Base-by-base conservation (phyloP, 2,888 invertebrate species). In the Dynastes grantii region DNA sequence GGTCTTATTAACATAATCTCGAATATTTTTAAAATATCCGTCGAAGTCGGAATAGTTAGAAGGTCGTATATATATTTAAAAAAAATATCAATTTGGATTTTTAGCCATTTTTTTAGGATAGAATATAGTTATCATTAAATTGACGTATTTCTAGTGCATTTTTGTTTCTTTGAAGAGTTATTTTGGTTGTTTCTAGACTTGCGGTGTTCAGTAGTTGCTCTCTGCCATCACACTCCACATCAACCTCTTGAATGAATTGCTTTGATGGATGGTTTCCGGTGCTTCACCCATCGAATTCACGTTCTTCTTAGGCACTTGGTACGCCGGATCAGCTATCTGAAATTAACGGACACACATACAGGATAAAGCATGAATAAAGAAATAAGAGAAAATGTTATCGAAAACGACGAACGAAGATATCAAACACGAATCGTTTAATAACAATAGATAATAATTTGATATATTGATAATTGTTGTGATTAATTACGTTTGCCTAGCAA, bases 151-250 rank as follows among this genome's bases (percentile, higher is more conserved):
- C 51, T 53, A 58, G 11, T 76, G 65, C 49, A 53, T 61, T 61
- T 78, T 64, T 32, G 32, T 32, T 68, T 63, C 77, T 78, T 27
- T 58, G 37, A 40, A 37, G 32, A 45, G 58, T 49, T 37, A 29
- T 75, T 58, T 75, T 32, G 40, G 1, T 16, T 49, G 13, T 61
- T 65, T 64, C 55, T 64, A 58, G 8, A 16, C 37, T 53, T 78
- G 80, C 55, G 82, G 81, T 70, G 79, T 67, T 84, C 87, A 90
- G 84, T 90, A 88, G 89, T 90, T 87, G 80, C 93, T 92, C 90
- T 95, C 94, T 84, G 95, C 95, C 88, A 96, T 91, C 84, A 97
- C 96, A 90, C 95, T 94, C 92, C 94, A 94, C 97, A 97, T 97
- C 88, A 97, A 93, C 88, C 97, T 94, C 89, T 95, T 96, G 92